Evolutionary conservation across 2,113 vertebrate species (phyloP), one percentile per base, ranked within the genome.

Genomic region (Platysteira castanea): DNA sequence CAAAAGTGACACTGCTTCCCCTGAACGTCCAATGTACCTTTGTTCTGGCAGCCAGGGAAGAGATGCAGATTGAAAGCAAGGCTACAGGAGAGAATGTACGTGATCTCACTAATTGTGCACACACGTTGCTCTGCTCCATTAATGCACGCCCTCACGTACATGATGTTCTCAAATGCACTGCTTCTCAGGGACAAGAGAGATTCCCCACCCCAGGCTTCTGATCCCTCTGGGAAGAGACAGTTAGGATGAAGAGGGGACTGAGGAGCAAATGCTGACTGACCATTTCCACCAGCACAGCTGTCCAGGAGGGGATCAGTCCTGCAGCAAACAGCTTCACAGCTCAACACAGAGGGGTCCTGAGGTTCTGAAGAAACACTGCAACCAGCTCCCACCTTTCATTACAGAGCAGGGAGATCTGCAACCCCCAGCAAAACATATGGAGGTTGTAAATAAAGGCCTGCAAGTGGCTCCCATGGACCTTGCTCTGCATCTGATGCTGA

Each of bases 121-220:
- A 64, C 1, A 0, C 1, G 0, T 11, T 47, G 47, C 68, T 76
- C 64, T 88, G 56, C 54, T 50, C 75, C 22, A 19, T 30, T 57
- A 82, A 78, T 6, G 31, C 33, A 33, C 1, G 0, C 15, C 24
- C 28, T 63, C n/a, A 53, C 0, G 0, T 33, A 8, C 5, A 16
- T 23, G 42, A 60, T 11, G 22, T 69, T 87, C 63, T 65, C 59
- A 52, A 20, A 59, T 13, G 82, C 17, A 5, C 44, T 47, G 4
- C 46, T 64, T 56, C 56, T 61, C 56, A 26, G 42, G 42, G 54
- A 84, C 46, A 61, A 42, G 37, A 64, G 49, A 81, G 42, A 89
- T 49, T 49, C 41, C 42, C 30, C 47, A 75, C 15, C 16, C 31
- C 46, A 64, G 28, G 31, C 35, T 76, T 50, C 53, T 73, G 19